A percentile compares a stretch with the other conserved stretches of the same genome.
phyloP scores from a whole-genome alignment of 2,113 vertebrate genomes.

The Tetrax tetrax region DNA sequence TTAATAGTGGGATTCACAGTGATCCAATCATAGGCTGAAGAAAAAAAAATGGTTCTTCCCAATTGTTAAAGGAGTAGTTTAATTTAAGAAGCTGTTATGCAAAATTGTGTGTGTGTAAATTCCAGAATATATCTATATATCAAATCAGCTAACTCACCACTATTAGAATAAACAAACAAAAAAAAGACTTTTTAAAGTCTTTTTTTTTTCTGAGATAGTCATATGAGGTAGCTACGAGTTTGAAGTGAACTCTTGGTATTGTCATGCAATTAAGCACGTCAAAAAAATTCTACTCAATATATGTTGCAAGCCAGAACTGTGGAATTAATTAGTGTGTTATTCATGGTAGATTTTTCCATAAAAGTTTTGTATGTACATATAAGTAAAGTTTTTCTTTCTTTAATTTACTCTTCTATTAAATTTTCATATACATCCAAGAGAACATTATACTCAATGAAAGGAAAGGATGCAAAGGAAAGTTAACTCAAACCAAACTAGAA shows the following conservation, averaged over 20 bases:
- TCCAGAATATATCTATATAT: background rate
- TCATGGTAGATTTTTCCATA: background rate
- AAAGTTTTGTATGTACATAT: background rate
- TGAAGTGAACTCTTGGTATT: background rate
- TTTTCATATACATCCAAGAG: background rate
- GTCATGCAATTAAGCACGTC: background rate
- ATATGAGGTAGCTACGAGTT: background rate
- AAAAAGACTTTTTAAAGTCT: background rate
- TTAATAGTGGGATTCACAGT: background rate
- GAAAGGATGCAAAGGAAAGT: background rate
- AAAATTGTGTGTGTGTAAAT: background rate
- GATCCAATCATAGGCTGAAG: background rate
- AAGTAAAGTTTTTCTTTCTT: background rate
- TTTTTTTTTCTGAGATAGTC: background rate
- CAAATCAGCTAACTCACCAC: background rate
- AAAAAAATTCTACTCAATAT: background rate
- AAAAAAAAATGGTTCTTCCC: background rate
- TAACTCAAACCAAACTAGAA: background rate
- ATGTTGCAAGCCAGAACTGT: background rate
- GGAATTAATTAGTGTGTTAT: constrained; percentile 5
- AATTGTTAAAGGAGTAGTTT: background rate
- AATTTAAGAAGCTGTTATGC: background rate
- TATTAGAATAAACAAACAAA: background rate
- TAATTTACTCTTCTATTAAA: background rate
- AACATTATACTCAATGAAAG: background rate